These are phyloP conservation scores for Lycocerus yunnanus DNA, from an alignment of 2,888 invertebrate genomes.

Conservation along the genomic window DNA sequence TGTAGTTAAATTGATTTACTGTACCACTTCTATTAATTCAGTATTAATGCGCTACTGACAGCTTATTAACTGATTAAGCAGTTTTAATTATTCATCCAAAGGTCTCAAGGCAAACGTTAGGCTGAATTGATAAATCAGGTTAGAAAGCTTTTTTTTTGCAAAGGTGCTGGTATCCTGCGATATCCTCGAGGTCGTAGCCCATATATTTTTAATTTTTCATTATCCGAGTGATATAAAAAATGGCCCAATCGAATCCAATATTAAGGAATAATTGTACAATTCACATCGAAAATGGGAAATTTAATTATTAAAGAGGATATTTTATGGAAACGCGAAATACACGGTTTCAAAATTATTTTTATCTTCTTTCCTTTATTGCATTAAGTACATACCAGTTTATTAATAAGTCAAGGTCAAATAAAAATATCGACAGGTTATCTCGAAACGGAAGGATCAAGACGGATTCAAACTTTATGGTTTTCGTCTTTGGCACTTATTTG, in stretches of 20 bases:
- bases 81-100: not conserved
- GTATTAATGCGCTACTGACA: not conserved
- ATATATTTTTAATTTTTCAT: not conserved
- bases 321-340: not conserved
- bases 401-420: not conserved
- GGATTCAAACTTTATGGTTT: not conserved
- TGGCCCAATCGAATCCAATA: not conserved
- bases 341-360: not conserved
- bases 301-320: not conserved
- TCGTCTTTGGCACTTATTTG: not conserved
- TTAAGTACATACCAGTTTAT: not conserved
- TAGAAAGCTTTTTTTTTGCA: not conserved
- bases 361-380: not conserved
- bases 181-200: not conserved
- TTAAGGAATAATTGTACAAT: not conserved
- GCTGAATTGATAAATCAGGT: not conserved
- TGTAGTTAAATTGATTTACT: not conserved
- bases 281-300: not conserved
- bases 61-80: not conserved
- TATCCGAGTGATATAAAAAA: not conserved
- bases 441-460: not conserved
- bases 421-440: not conserved
- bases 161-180: not conserved
- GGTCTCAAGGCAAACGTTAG: too few relatives aligned
- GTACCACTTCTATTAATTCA: not conserved